phyloP scores from a whole-genome alignment of 2,888 invertebrate genomes.

The Pandemis corylana region DNA sequence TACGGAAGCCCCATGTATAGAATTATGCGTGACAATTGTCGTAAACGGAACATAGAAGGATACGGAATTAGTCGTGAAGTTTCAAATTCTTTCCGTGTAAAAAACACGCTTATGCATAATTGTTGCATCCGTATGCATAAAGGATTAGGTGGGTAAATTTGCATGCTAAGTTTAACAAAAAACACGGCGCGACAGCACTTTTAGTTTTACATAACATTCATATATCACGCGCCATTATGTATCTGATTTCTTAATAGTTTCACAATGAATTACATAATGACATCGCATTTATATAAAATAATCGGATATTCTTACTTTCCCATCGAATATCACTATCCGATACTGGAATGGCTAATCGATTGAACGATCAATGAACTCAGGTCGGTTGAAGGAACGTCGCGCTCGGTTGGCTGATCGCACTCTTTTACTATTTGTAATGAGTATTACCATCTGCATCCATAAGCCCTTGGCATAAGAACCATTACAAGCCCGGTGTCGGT shows the following conservation, averaged over 20 bases:
- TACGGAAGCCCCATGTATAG: neutral
- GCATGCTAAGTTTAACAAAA: constrained; percentile 7
- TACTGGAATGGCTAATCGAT: constrained; percentile 59
- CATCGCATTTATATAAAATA: constrained; percentile 40
- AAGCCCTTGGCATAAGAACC: constrained; percentile 27
- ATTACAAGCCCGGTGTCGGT: constrained; percentile 16
- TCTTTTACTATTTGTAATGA: constrained; percentile 46
- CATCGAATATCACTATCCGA: constrained; percentile 68
- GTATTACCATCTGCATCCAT: constrained; percentile 39
- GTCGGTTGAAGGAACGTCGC: constrained; percentile 78
- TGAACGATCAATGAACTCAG: constrained; percentile 75
- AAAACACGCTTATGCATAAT: constrained; percentile 16
- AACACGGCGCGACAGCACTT: neutral
- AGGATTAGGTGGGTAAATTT: constrained; percentile 17
- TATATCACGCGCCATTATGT: constrained; percentile 7
- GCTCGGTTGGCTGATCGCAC: constrained; percentile 67
- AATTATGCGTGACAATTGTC: constrained; percentile 12
- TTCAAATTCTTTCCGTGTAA: constrained; percentile 13
- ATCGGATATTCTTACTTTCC: constrained; percentile 70
- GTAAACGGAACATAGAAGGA: constrained; percentile 1
- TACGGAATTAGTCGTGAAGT: constrained; percentile 7
- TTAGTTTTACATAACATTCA: constrained; percentile 1
- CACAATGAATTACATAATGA: constrained; percentile 16
- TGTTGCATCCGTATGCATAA: constrained; percentile 29
- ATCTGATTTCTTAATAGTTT: constrained; percentile 4